Conservation (phyloP, 2,113 vertebrate genomes). For the Microcebus murinus region DNA sequence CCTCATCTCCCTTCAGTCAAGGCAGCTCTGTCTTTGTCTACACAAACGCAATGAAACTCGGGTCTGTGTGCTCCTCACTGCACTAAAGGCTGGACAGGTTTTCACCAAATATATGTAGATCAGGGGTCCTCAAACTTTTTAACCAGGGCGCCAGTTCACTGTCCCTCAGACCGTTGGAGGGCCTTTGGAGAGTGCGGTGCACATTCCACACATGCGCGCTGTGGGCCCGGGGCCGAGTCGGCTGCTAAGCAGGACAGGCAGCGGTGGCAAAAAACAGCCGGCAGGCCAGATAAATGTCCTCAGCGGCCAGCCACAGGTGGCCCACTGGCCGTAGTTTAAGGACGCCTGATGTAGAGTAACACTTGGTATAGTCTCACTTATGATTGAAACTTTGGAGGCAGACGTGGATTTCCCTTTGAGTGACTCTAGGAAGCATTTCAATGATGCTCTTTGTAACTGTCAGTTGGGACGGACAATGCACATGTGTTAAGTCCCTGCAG, state of each 20-base stretch:
- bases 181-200: too few relatives aligned
- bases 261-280: too few relatives aligned
- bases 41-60: background rate
- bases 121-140: too few relatives aligned
- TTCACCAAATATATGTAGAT: background rate
- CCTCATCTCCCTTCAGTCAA: background rate
- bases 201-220: too few relatives aligned
- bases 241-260: too few relatives aligned
- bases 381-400: background rate
- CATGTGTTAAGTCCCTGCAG: background rate
- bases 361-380: background rate
- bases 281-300: too few relatives aligned
- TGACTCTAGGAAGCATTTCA: background rate
- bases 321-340: too few relatives aligned
- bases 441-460: background rate
- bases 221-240: too few relatives aligned
- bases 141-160: too few relatives aligned
- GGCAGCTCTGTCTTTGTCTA: background rate
- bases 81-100: background rate
- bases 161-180: too few relatives aligned
- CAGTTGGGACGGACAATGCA: background rate
- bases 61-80: background rate
- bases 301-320: too few relatives aligned
- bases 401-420: background rate
- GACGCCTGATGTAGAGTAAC: background rate